phyloP scores from a whole-genome alignment of 1,140 invertebrate species.

The Popillia japonica region DNA sequence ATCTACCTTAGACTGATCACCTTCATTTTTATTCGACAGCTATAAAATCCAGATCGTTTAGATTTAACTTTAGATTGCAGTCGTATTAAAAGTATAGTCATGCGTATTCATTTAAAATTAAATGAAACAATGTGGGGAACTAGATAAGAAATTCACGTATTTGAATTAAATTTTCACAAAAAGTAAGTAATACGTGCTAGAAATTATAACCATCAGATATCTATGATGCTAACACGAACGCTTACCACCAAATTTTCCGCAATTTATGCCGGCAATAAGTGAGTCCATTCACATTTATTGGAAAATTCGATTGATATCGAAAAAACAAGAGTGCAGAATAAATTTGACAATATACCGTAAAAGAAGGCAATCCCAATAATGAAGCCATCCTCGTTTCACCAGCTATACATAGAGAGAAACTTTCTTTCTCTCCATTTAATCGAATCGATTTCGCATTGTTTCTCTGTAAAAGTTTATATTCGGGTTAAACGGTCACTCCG shows the following conservation, averaged over 20 bases:
- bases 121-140: not conserved
- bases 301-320: not conserved
- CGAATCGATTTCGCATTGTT: slow-evolving; percentile 7
- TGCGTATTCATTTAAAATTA: slow-evolving; percentile 2
- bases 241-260: no score
- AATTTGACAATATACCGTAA: not conserved
- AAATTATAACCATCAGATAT: not conserved
- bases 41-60: not conserved
- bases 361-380: not conserved
- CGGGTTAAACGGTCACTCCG: slow-evolving; percentile 21
- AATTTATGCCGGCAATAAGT: no score
- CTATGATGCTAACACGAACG: no score
- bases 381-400: not conserved
- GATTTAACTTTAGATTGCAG: not conserved
- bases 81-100: not conserved
- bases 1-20: not conserved
- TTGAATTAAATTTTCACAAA: no score
- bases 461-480: slow-evolving; percentile 21
- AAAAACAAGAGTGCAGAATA: not conserved
- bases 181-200: no score
- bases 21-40: not conserved
- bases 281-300: no score
- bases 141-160: no score
- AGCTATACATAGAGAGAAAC: not conserved
- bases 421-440: not conserved